phyloP scores from a whole-genome alignment of 1,140 invertebrate genomes.

The Aphidius ervi region DNA sequence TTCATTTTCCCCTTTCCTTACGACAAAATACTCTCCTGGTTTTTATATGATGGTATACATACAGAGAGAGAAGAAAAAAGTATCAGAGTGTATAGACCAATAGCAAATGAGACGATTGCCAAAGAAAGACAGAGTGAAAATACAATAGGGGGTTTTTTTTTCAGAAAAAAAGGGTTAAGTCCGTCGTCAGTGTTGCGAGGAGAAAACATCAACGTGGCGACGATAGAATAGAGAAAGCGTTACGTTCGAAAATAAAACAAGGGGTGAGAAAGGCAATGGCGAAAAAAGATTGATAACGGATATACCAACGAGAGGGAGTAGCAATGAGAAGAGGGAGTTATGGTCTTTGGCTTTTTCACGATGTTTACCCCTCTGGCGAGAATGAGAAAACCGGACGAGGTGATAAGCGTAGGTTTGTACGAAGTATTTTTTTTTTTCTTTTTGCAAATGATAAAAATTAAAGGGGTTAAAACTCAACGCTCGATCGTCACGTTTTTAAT shows the following conservation, averaged over 20 bases:
- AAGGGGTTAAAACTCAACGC: slow-evolving; percentile 28
- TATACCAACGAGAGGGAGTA: slow-evolving; percentile 24
- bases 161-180: too few relatives aligned
- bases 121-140: slow-evolving; percentile 25
- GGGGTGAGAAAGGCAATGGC: slow-evolving; percentile 20
- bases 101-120: slow-evolving; percentile 12
- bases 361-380: slow-evolving; percentile 42
- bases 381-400: slow-evolving; percentile 34
- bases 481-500: slow-evolving; percentile 42
- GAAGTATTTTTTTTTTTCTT: slow-evolving; percentile 18
- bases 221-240: slow-evolving; percentile 4
- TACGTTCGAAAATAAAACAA: slow-evolving; percentile 5
- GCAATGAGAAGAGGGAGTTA: slow-evolving; percentile 12
- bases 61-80: slow-evolving; percentile 2
- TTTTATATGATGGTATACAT: slow-evolving; percentile 6
- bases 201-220: too few relatives aligned
- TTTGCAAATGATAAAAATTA: slow-evolving; percentile 23
- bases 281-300: slow-evolving; percentile 47
- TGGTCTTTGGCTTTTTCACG: slow-evolving; percentile 49
- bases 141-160: too few relatives aligned
- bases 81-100: slow-evolving; percentile 4
- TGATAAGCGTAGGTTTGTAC: slow-evolving; percentile 43
- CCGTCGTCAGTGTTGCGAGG: too few relatives aligned
- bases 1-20: slow-evolving; percentile 46
- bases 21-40: slow-evolving; percentile 26